These are phyloP conservation scores for Champsocephalus gunnari DNA, from an alignment of 2,797 vertebrate genomes.

Conservation along the genomic window DNA sequence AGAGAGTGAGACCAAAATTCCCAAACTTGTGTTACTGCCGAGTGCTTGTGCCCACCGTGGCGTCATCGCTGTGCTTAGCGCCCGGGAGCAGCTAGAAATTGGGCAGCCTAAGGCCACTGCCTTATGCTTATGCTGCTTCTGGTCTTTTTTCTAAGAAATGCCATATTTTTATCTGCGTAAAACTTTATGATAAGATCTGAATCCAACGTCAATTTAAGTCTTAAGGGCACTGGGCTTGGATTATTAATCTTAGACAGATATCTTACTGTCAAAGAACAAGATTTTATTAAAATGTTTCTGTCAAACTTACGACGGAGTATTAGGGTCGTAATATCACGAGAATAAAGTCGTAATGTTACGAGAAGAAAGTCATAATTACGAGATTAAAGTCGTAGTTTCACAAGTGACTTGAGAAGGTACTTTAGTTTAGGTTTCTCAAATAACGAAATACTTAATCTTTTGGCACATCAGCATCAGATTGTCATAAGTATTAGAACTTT, in stretches of 20 bases:
- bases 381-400: no score
- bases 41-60: slow-evolving; percentile 43
- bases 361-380: no score
- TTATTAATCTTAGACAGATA: neutral
- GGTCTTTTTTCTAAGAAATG: neutral
- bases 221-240: neutral
- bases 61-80: slow-evolving; percentile 49
- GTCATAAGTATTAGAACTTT: no score
- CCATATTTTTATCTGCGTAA: neutral
- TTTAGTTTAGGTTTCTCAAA: no score
- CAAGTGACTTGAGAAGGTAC: no score
- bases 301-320: neutral
- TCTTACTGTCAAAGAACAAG: neutral
- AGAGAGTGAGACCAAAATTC: slow-evolving; percentile 67
- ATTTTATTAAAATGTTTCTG: neutral
- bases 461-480: no score
- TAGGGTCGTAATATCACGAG: no score
- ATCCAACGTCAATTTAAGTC: neutral
- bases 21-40: slow-evolving; percentile 67
- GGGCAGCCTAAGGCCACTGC: slow-evolving; percentile 13
- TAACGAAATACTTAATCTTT: no score
- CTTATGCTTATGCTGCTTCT: neutral
- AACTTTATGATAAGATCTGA: slow-evolving; percentile 3
- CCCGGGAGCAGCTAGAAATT: slow-evolving; percentile 15
- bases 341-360: no score